Base-by-base conservation (phyloP, 2,113 vertebrate species). In the Larimichthys polyactis region DNA sequence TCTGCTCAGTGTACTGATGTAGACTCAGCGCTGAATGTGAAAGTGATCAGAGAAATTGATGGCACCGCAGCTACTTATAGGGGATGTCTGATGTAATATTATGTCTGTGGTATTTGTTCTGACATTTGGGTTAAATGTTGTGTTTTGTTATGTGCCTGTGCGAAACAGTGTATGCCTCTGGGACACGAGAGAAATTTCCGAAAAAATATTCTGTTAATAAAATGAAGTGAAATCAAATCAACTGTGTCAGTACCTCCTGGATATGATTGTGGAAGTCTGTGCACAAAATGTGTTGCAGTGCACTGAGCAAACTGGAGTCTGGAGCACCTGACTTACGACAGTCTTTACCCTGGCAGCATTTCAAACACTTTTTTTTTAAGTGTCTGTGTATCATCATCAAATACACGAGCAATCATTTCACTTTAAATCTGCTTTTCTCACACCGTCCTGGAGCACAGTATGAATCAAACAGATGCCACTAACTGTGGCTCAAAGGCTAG, bases 301-400 rank as follows among this genome's bases (percentile, higher is more conserved):
- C 32, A 36, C 51, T 71, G 11, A 19, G 15, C 10, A 62, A 75
- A 79, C 27, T 46, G 12, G 19, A 46, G 16, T 40, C 32, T 64
- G 43, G 22, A 75, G 40, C 27, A 55, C 3, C 4, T 68, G 66
- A 54, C 59, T 63, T 69, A 17, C 4, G 52, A 24, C 59, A 22
- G 24, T 55, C 74, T 81, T 29, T 40, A 2, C 22, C n/a, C 51
- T 71, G 58, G 59, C 69, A 74, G 77, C 24, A 40, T 71, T 69
- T 82, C 55, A 22, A 10, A 11, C 11, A 14, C 9, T 8, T 36
- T 36, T 19, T 52, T 64, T 57, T n/a, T 1, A 51, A 40, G 15
- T 19, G 7, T 44, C 22, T 67, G 32, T 54, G 51, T 1, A 17
- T 81, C 24, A 65, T 78, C 24, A 0, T 2, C 20, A 43, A 73